Conservation (phyloP, 2,113 vertebrate genomes). For the Caretta caretta region DNA sequence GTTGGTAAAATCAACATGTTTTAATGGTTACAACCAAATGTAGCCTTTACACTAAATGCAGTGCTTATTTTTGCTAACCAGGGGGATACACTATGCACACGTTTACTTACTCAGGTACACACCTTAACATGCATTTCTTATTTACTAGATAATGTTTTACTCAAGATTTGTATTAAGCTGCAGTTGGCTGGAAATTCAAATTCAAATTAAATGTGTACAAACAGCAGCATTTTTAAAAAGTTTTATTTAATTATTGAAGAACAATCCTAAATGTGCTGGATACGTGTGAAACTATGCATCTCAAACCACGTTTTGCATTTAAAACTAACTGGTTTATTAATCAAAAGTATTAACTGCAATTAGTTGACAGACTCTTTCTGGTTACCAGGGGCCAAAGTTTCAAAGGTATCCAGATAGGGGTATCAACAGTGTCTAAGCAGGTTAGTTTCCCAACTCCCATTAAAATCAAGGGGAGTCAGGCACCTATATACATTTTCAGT, state of each 20-base stretch:
- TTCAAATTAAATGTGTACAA: slow-evolving; percentile 42
- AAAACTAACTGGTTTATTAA: slow-evolving; percentile 58
- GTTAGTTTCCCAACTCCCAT: background rate
- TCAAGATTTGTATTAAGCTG: slow-evolving; percentile 8
- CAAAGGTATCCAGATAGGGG: accelerated
- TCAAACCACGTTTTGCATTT: slow-evolving; percentile 28
- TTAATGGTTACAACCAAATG: accelerated
- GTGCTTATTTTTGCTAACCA: background rate
- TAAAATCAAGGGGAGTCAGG: background rate
- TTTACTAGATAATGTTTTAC: slow-evolving; percentile 2
- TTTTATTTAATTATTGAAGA: slow-evolving; percentile 66
- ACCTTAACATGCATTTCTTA: background rate
- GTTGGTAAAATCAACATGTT: accelerated
- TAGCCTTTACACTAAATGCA: background rate
- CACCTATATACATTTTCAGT: background rate
- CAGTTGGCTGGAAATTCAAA: slow-evolving; percentile 47
- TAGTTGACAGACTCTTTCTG: background rate
- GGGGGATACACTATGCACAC: accelerated
- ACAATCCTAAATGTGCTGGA: slow-evolving; percentile 46
- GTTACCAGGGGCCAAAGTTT: background rate
- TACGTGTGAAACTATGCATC: background rate
- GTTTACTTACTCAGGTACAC: accelerated
- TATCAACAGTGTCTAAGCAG: background rate
- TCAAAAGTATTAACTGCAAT: background rate
- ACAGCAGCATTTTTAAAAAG: slow-evolving; percentile 62